Evolutionary conservation across 2,888 invertebrate genomes (phyloP), one percentile per base, ranked within the genome.

Genomic region (Exocentrus adspersus): DNA sequence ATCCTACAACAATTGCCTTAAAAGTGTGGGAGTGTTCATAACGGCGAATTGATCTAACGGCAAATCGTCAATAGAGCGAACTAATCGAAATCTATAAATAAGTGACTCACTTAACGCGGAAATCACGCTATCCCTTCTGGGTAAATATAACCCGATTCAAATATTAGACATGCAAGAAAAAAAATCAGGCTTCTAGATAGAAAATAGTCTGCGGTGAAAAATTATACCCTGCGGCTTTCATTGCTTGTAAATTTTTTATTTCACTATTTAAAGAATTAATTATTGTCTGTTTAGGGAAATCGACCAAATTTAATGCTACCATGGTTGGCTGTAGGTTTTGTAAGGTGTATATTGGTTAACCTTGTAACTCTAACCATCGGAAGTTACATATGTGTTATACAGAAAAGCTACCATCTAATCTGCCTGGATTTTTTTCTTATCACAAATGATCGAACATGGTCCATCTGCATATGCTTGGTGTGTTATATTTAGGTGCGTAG

Each of bases 401-500:
- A 65, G 56, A 69, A 69, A 69, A 67, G 69, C 2, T 17, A 43
- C 6, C 43, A 65, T 37, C 42, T 48, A 7, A 60, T 69, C 17
- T 73, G 71, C 46, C 37, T 72, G 9, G 72, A 73, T 17, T 73
- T 67, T 62, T 12, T 68, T 24, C 9, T n/a, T 72, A 3, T 60
- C 70, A 2, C 72, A 73, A 28, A 30, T 62, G 9, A 63, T 72
- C 17, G 68, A 73, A 17, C 68, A 72, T 53, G 72, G 69, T 4
- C 73, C 72, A 30, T 57, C 68, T 2, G 51, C 72, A 14, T 73
- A 73, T 51, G 68, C 70, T 0, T 72, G 72, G 71, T 51, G 68
- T 16, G 42, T 65, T 24, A 57, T 73, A 41, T 62, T 66, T 6
- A 60, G 59, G 56, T 70, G 59, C 28, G 59, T 43, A 24, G 24